Base-by-base conservation (phyloP, 2,888 invertebrate species). In the Mellilla xanthometata region DNA sequence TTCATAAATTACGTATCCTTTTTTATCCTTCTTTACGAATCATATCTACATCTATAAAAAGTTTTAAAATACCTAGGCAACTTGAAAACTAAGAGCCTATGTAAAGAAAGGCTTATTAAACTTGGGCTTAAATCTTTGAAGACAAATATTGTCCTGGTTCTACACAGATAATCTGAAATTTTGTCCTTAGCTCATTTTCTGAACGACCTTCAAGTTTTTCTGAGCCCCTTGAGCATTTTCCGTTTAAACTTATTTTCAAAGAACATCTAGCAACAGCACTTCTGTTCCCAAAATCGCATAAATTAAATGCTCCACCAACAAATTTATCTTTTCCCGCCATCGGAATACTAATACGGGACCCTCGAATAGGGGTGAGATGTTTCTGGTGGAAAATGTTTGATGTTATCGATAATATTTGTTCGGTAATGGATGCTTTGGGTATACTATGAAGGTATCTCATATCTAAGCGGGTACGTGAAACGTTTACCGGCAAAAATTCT, bases 301-400 rank as follows among this genome's bases (percentile, higher is more conserved):
- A 86, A 85, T 86, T 86, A 85, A 83, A 80, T 76, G 79, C 72
- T 72, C 78, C 73, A 73, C 73, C 79, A 84, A 81, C 82, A 80
- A 82, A 84, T 83, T 87, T 88, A 86, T 87, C 83, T 84, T 83
- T 78, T 80, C 73, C 62, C 76, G 75, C 83, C 81, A 82, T 83
- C 87, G 68, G 88, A 78, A 87, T 88, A 88, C 87, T 88, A 87
- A 88, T 86, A 81, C 68, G 53, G 55, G 58, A 62, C 66, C 67
- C 72, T 63, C 60, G 58, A 41, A 22, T 42, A 42, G 30, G 33
- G 41, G 24, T 38, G 40, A 7, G 22, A 36, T 31, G 12, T 6
- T 49, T 59, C 29, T 22, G 13, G 32, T 32, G 2, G 11, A 29
- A 41, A 47, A 36, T 36, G 15, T 40, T 31, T 8, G 24, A 26